These are phyloP conservation scores for Falco berigora DNA, from an alignment of 2,797 vertebrate species.

Conservation along the genomic window DNA sequence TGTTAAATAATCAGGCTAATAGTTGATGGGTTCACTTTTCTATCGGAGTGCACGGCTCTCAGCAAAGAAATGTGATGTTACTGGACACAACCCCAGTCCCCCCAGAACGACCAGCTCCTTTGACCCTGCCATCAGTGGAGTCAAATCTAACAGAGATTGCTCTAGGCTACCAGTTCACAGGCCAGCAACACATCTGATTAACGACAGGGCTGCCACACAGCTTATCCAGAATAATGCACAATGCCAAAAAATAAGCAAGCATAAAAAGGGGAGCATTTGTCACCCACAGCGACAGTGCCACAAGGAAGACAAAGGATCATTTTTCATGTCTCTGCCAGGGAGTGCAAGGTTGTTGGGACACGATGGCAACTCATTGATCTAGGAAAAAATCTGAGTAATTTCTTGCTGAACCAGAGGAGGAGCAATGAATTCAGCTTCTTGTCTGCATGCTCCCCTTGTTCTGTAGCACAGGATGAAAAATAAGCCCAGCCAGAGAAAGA, in stretches of 20 bases:
- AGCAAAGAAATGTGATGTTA: neutral
- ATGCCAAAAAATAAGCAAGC: neutral
- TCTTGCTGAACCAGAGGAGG: neutral
- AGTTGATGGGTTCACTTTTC: neutral
- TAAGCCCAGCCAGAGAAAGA: neutral
- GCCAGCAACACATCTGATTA: conserved; percentile 14
- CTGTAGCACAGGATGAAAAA: neutral
- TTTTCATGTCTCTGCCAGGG: neutral
- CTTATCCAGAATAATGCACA: conserved; percentile 31
- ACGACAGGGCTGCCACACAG: neutral
- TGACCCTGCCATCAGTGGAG: neutral
- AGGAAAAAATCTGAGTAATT: neutral
- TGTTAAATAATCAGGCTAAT: neutral
- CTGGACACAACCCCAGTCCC: neutral
- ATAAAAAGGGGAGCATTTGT: conserved; percentile 6
- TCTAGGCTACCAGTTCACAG: neutral
- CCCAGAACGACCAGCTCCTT: neutral
- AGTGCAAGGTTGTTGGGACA: neutral
- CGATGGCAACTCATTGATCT: neutral
- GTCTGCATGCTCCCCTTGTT: neutral
- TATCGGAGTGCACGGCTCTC: neutral
- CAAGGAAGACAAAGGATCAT: neutral
- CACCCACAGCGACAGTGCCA: neutral
- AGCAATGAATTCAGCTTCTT: neutral
- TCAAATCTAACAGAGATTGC: neutral